Conservation (phyloP, 2,888 invertebrate species). For the Thereva nobilitata region DNA sequence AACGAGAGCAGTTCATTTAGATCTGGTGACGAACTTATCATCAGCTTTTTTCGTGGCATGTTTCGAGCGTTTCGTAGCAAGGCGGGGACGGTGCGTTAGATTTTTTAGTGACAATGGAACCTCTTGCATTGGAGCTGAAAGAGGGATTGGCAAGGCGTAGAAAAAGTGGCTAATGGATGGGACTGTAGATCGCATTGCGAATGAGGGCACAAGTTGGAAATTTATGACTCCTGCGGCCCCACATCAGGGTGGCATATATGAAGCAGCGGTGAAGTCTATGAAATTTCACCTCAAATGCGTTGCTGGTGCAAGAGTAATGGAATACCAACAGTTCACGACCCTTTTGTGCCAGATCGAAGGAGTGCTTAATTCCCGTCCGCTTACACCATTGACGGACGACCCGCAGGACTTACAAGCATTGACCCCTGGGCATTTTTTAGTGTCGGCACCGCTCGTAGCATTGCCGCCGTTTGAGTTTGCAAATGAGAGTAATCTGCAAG, state of each 20-base stretch:
- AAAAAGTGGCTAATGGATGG: conserved; percentile 13
- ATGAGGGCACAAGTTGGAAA: conserved; percentile 29
- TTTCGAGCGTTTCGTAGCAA: conserved; percentile 23
- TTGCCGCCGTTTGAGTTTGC: too few relatives aligned
- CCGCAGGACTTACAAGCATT: background rate
- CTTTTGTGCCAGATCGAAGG: conserved; percentile 21
- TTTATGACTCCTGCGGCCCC: conserved; percentile 32
- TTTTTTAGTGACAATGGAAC: conserved; percentile 37
- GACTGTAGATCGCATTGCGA: conserved; percentile 1
- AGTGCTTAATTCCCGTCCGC: conserved; percentile 38
- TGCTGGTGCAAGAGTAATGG: too few relatives aligned
- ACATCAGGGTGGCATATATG: conserved; percentile 40
- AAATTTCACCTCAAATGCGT: too few relatives aligned
- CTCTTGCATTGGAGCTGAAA: conserved; percentile 29
- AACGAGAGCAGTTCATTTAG: too few relatives aligned
- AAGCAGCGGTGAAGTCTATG: conserved; percentile 39
- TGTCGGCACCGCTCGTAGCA: too few relatives aligned
- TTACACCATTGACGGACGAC: conserved; percentile 22
- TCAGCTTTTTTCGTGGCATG: background rate
- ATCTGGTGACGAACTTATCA: background rate
- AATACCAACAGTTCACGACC: background rate
- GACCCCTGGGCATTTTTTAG: background rate
- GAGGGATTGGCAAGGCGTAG: conserved; percentile 3
- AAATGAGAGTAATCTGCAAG: too few relatives aligned
- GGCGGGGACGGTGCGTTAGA: conserved; percentile 19